phyloP scores from a whole-genome alignment of 2,888 invertebrate genomes.

The Scaptomyza tumidula region DNA sequence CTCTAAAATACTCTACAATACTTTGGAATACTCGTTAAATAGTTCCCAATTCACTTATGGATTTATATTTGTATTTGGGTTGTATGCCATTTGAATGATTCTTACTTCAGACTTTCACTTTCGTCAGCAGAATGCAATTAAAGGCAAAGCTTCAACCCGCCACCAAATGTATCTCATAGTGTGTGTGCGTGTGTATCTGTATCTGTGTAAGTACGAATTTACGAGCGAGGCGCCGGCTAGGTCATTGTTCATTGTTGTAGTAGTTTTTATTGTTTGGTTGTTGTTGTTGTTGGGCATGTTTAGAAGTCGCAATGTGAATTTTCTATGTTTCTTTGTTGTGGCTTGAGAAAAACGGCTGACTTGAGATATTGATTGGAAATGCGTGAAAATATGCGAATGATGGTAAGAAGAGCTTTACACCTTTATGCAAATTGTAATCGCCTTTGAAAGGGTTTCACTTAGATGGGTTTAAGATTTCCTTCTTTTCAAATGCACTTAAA shows the following conservation, averaged over 20 bases:
- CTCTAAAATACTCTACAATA: background rate
- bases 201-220: conserved; percentile 25
- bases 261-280: background rate
- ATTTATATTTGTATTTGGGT: background rate
- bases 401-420: conserved; percentile 41
- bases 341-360: background rate
- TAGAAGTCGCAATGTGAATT: no score
- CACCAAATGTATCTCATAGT: conserved; percentile 45
- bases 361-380: conserved; percentile 36
- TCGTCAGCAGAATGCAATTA: conserved; percentile 73
- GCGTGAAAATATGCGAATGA: conserved; percentile 47
- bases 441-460: conserved; percentile 12
- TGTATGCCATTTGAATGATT: conserved; percentile 16
- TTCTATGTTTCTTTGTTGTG: no score
- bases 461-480: no score
- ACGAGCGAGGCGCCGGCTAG: conserved; percentile 28
- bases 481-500: no score
- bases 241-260: conserved; percentile 47
- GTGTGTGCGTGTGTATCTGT: background rate
- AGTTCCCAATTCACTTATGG: conserved; percentile 2
- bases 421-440: conserved; percentile 35
- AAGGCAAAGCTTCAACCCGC: conserved; percentile 56
- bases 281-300: conserved; percentile 15
- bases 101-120: conserved; percentile 38
- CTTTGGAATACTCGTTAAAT: background rate